Base-by-base conservation (phyloP, 1,140 invertebrate genomes). In the Apis dorsata region DNA sequence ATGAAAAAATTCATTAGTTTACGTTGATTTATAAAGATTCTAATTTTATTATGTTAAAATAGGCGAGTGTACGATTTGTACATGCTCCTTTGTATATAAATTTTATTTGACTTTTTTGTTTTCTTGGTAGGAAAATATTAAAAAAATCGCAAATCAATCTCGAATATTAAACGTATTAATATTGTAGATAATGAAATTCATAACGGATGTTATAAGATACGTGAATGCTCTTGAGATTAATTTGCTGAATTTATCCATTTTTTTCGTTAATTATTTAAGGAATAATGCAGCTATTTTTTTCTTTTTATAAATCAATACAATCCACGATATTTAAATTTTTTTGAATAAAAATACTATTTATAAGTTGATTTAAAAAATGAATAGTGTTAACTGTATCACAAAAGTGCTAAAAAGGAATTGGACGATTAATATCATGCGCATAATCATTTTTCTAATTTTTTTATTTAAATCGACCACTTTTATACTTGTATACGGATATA, bases 341-440 rank as follows among this genome's bases (percentile, higher is more conserved):
- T 24, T n/a, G 21, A 62, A 62, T 24, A 62, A 1, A 24, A 17
- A 1, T 12, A 10, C 11, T 19, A 49, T 69, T 69, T 49, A 12
- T 44, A 69, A n/a, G 21, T 44, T 69, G 10, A n/a, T 69, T 34
- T 57, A 3, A 1, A 28, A 59, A 12, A 55, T 2, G 12, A 3
- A 24, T 24, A 13, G 10, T 10, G 53, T 15, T 1, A 15, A n/a
- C 73, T 12, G 5, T 63, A 63, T 60, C 79, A 86, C 63, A 76
- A 85, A 81, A 83, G 81, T 79, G 79, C 76, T 78, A 88, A 84
- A 72, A 89, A 79, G 65, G 81, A 88, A 88, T 79, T 85, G 77
- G 65, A 83, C 81, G 75, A 79, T 71, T n/a, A 68, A 83, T 60
- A 59, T 78, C 28, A n/a, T 8, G 51, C 51, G 62, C 59, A 34